These are phyloP conservation scores for Lepidochrysops patricia DNA, from an alignment of 2,888 invertebrate species.

Conservation along the genomic window DNA sequence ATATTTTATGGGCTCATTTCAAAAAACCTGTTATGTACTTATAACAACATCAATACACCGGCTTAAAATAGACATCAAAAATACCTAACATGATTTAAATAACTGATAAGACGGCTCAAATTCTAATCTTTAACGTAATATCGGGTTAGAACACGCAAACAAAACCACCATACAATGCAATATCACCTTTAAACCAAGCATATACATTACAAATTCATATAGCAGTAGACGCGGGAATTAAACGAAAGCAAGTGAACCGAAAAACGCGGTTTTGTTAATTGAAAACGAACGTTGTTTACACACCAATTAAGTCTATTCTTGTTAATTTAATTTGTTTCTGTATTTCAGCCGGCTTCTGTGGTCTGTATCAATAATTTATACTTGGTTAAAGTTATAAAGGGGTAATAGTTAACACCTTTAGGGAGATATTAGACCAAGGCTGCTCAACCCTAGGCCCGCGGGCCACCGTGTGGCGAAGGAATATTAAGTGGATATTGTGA, in stretches of 20 bases:
- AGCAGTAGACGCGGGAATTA: not conserved
- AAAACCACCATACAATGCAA: not conserved
- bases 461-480: too few species aligned
- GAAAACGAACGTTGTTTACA: constrained; percentile 15
- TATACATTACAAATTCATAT: not conserved
- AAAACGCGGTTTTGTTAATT: constrained; percentile 17
- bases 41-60: too few species aligned
- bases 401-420: not conserved
- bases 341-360: not conserved
- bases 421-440: too few species aligned
- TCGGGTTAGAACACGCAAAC: not conserved
- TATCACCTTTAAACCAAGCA: not conserved
- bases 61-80: not conserved
- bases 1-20: too few species aligned
- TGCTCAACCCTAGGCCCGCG: too few species aligned
- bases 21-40: too few species aligned
- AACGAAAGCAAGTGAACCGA: constrained; percentile 14
- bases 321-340: not conserved
- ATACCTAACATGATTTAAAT: not conserved
- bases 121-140: not conserved
- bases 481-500: too few species aligned
- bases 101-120: not conserved
- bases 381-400: not conserved
- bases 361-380: not conserved
- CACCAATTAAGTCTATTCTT: not conserved